Evolutionary conservation across 2,888 invertebrate genomes (phyloP), one percentile per base, ranked within the genome.

Genomic region (Pyralis farinalis): DNA sequence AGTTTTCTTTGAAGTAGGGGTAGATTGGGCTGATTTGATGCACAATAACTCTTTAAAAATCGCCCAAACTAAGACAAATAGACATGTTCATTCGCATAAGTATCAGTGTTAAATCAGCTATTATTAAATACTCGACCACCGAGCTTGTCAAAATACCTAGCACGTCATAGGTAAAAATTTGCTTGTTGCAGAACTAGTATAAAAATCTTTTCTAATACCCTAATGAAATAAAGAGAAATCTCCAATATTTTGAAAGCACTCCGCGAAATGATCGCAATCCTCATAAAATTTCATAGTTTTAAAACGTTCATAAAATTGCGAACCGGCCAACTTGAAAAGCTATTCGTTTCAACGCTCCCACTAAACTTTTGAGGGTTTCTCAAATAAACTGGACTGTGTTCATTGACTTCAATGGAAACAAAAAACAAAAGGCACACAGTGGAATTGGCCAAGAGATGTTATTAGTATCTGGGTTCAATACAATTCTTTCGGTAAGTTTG

Each of bases 361-460:
- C 53, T 46, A 46, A 63, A 71, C 58, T 71, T 70, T 66, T 49
- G 62, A 71, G 67, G 56, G 65, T 51, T 64, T 49, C 49, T 58
- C 63, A 71, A 71, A 71, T 67, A 68, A 60, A 61, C 58, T 47
- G 57, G 53, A 50, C 55, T 61, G 46, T 61, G 59, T 52, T 48
- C 53, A 50, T 55, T 49, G 46, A 52, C 51, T 47, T 46, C 49
- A 48, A 44, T 51, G 46, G 45, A 53, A 58, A 55, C 53, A 59
- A 63, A 65, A 53, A 58, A 55, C 53, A 59, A 63, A 65, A 44
- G 41, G 46, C 43, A 39, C 16, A 42, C 38, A 16, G 36, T 33
- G 31, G 25, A 42, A 37, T 20, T 28, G 12, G 42, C 7, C 29
- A 44, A 46, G 37, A 20, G 7, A 7, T 27, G 12, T 7, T 16